Evolutionary conservation across 2,797 vertebrate genomes (phyloP), one percentile per base, ranked within the genome.

Genomic region (Dipus sagitta): DNA sequence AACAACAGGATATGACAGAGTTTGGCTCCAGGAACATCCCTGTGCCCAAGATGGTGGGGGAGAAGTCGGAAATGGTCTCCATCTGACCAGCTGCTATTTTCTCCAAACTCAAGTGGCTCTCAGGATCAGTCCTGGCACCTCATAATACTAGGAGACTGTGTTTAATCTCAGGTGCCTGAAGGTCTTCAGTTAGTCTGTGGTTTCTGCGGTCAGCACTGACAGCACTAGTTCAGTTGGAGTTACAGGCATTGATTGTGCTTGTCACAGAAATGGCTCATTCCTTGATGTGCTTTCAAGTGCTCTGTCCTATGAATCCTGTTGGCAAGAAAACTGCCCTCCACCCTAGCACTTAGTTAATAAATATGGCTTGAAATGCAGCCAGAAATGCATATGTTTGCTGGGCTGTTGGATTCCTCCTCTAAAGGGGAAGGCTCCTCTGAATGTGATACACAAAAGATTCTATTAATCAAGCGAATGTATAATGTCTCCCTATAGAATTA

Each of bases 291-390:
- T 97, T 97, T 97, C 79, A 97, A 97, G 58, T 67, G 75, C 92
- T 96, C 5, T 93, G 76, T 95, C 32, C 3, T 96, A 34, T 94
- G 95, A 97, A 94, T 97, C 90, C 96, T 92, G 79, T 67, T 96
- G 95, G 94, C 90, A 95, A 93, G 82, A 97, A 96, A 96, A 97
- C 47, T 84, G 6, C 75, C 76, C 93, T 97, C 90, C 86, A 17
- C 95, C 96, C 82, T 97, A 93, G 96, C 93, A 93, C 89, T 97
- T 95, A 95, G 91, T 86, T 97, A 97, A 97, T 54, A 97, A 98
- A 97, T 93, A 87, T 18, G 83, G 20, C 84, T 96, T 95, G 95
- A 94, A 96, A 93, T 89, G 86, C 76, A 94, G 90, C 95, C 94
- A 96, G 92, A 96, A 93, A 96, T 76, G 52, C 85, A 20, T 97